phyloP scores from a whole-genome alignment of 2,113 vertebrate genomes.

The Mormyrus iriodes region DNA sequence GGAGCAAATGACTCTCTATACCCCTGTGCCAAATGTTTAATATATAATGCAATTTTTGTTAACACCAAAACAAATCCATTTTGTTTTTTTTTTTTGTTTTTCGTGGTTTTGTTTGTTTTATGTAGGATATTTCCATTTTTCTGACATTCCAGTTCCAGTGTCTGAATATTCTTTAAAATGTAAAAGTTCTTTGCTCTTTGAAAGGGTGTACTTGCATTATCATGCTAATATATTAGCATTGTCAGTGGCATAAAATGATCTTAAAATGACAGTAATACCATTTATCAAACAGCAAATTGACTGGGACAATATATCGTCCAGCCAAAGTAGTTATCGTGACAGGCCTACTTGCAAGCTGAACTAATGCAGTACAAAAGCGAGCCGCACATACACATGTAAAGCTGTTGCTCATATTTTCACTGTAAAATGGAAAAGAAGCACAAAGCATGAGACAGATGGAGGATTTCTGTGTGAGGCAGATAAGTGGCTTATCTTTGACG shows the following conservation, averaged over 20 bases:
- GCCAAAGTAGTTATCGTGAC: not conserved
- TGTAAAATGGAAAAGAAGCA: not conserved
- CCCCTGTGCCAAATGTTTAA: too few relatives aligned
- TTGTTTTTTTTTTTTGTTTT: not conserved
- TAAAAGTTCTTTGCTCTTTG: not conserved
- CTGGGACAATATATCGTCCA: not conserved
- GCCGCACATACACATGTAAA: not conserved
- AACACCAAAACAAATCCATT: not conserved
- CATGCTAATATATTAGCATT: not conserved
- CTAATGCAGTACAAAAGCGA: not conserved
- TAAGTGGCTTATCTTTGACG: slow-evolving; percentile 4
- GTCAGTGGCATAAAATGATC: not conserved
- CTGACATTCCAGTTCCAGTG: not conserved
- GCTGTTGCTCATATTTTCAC: not conserved
- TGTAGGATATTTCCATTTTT: not conserved
- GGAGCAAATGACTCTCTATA: too few relatives aligned
- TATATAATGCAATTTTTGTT: too few relatives aligned
- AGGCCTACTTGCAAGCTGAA: not conserved
- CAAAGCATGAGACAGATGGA: not conserved
- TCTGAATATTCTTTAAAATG: not conserved
- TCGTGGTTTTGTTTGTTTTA: not conserved
- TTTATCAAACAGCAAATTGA: too few relatives aligned
- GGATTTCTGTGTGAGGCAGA: not conserved
- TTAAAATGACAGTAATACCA: not conserved
- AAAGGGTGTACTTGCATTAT: not conserved